Percentiles rank a stretch among this genome's conserved stretches.
These are phyloP conservation scores for Clinocottus analis DNA, from an alignment of 2,113 vertebrate species.

Conservation along the genomic window DNA sequence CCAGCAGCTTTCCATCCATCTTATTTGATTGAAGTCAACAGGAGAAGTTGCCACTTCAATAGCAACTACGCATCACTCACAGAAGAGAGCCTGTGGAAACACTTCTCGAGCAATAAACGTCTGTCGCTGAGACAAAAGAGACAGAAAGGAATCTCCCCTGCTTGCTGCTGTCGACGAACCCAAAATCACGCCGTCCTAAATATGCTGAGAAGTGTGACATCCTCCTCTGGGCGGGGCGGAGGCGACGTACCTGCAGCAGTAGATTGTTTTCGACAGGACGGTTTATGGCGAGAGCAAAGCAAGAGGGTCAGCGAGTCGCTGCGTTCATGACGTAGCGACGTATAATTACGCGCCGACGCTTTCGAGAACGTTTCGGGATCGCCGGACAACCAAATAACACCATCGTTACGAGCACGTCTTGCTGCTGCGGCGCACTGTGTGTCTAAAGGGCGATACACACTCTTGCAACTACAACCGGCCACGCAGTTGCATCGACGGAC, in stretches of 20 bases:
- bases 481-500: too few species aligned
- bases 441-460: too few species aligned
- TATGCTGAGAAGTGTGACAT: slow-evolving; percentile 22
- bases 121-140: background rate
- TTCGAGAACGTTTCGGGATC: too few species aligned
- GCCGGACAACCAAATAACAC: too few species aligned
- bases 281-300: slow-evolving; percentile 42
- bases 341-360: too few species aligned
- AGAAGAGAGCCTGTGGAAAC: too few species aligned
- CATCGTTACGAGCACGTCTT: too few species aligned
- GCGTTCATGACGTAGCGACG: too few species aligned
- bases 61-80: too few species aligned
- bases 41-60: background rate
- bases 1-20: background rate
- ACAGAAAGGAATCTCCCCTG: background rate
- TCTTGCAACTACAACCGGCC: too few species aligned
- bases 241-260: slow-evolving; percentile 30
- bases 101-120: background rate
- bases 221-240: slow-evolving; percentile 22
- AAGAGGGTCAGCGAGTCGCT: slow-evolving; percentile 12
- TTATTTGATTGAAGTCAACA: background rate
- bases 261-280: slow-evolving; percentile 45
- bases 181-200: slow-evolving; percentile 18
- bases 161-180: background rate
- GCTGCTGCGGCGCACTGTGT: too few species aligned